These are phyloP conservation scores for Cladopsammia gracilis DNA, from an alignment of 64 coral and sea anemone genomes.

Conservation along the genomic window DNA sequence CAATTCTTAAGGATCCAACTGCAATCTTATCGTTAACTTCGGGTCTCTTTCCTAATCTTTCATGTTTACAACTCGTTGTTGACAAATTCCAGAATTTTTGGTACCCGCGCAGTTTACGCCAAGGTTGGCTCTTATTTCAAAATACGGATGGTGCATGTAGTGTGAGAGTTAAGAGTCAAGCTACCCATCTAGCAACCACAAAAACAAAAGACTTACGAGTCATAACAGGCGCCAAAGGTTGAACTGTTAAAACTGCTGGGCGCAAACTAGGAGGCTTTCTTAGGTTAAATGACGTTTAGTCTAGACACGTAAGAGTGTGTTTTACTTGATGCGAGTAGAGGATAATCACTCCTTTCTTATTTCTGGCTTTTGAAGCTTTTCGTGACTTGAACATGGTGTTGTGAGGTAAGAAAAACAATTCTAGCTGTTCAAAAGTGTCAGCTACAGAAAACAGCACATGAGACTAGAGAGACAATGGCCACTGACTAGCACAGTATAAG, in stretches of 20 bases:
- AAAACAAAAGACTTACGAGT: neutral
- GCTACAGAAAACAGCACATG: too few species aligned
- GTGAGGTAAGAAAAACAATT: neutral
- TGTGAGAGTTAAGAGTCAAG: constrained; percentile 4
- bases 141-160: constrained; percentile 19
- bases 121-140: neutral
- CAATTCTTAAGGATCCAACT: neutral
- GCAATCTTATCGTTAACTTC: neutral
- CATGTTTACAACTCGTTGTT: neutral
- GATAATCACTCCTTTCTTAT: too few species aligned
- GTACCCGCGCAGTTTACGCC: neutral
- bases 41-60: neutral
- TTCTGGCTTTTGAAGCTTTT: neutral
- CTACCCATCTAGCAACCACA: neutral
- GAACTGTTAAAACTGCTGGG: neutral
- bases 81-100: neutral
- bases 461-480: neutral
- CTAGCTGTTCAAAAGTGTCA: neutral
- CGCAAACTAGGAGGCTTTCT: neutral
- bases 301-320: too few species aligned
- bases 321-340: too few species aligned
- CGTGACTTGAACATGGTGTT: constrained; percentile 2
- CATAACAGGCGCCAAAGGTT: neutral
- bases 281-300: too few species aligned
- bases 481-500: too few species aligned